phyloP scores from a whole-genome alignment of 2,888 invertebrate species.

The Marronus borbonicus region DNA sequence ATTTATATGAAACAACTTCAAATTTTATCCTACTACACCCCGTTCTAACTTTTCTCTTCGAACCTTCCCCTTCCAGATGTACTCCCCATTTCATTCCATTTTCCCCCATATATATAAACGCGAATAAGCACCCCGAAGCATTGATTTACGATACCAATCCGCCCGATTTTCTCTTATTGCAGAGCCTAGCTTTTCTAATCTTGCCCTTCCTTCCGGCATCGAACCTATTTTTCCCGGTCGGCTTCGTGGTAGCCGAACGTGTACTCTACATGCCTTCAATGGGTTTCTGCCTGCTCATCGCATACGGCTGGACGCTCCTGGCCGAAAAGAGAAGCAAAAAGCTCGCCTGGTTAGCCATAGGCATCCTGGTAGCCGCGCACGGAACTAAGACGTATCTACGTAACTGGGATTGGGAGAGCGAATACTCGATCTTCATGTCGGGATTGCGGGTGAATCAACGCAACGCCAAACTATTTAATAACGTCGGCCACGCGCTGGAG shows the following conservation, averaged over 20 bases:
- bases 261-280: slow-evolving; percentile 97
- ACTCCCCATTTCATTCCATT: neutral
- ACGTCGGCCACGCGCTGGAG: slow-evolving; percentile 96
- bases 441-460: slow-evolving; percentile 89
- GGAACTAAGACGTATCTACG: slow-evolving; percentile 89
- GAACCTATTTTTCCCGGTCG: slow-evolving; percentile 97
- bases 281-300: slow-evolving; percentile 95
- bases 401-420: slow-evolving; percentile 94
- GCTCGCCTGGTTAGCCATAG: slow-evolving; percentile 78
- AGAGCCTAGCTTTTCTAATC: slow-evolving; percentile 89
- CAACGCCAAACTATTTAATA: slow-evolving; percentile 97
- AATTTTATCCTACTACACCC: neutral
- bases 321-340: slow-evolving; percentile 78
- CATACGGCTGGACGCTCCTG: slow-evolving; percentile 86
- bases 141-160: slow-evolving; percentile 39
- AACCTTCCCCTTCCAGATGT: neutral
- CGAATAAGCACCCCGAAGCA: neutral
- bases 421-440: slow-evolving; percentile 95
- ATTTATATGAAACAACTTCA: no score
- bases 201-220: slow-evolving; percentile 96
- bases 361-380: slow-evolving; percentile 81
- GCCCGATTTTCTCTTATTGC: slow-evolving; percentile 64
- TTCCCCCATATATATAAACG: neutral
- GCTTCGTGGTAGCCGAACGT: slow-evolving; percentile 96
- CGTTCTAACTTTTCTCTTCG: neutral